A percentile compares a stretch with the other conserved stretches of the same genome.
Evolutionary conservation across 2,888 invertebrate species (phyloP).

Genomic region (Dynastes grantii): DNA sequence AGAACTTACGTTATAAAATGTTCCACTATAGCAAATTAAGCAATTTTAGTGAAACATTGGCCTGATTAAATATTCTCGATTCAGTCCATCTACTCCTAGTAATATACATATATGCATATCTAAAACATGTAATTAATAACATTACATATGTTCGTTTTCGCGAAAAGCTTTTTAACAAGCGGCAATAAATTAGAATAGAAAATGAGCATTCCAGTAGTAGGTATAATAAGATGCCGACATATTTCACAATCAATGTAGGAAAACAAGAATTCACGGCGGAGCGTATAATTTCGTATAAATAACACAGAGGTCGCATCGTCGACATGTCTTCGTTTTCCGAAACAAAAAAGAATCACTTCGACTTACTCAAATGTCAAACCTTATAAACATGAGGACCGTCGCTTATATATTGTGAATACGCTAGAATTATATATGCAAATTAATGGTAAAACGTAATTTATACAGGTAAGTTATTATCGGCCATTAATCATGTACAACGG

Average conservation of each 20-base stretch:
- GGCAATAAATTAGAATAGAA: constrained; percentile 2
- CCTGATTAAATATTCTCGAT: too few relatives aligned
- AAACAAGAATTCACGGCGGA: constrained; percentile 8
- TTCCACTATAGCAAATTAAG: too few relatives aligned
- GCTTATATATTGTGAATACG: constrained; percentile 8
- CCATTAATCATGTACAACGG: constrained; percentile 48
- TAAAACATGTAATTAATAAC: neutral
- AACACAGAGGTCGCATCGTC: constrained; percentile 32
- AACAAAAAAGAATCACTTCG: constrained; percentile 19
- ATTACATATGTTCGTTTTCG: neutral
- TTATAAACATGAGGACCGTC: neutral
- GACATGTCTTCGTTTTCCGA: constrained; percentile 16
- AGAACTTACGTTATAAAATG: too few relatives aligned
- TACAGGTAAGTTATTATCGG: constrained; percentile 50
- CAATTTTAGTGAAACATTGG: too few relatives aligned
- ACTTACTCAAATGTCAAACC: neutral
- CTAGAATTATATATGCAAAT: constrained; percentile 50
- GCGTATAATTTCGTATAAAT: constrained; percentile 33
- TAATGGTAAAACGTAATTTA: constrained; percentile 49
- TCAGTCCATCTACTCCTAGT: too few relatives aligned
- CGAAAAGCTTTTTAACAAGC: neutral
- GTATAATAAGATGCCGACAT: neutral
- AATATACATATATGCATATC: neutral
- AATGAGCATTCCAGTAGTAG: neutral
- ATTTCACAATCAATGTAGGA: constrained; percentile 18